Evolutionary conservation across 2,113 vertebrate species (phyloP), one percentile per base, ranked within the genome.

Genomic region (Trachemys scripta): DNA sequence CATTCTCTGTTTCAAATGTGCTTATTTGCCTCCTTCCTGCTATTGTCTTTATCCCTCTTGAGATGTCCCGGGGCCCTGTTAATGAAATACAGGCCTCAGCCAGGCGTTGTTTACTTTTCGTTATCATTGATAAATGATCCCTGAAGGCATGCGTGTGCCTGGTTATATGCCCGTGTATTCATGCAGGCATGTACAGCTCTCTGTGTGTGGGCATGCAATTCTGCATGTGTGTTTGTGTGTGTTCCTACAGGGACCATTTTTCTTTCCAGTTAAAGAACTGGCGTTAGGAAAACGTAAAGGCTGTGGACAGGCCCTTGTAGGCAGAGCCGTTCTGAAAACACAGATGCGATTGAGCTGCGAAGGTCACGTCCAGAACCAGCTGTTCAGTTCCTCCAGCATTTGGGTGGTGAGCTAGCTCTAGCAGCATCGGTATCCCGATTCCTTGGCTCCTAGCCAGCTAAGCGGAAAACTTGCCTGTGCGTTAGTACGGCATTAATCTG

Each of bases 21-120:
- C 92, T 90, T 89, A 11, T 49, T 89, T 95, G 89, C 47, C 24
- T 90, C 1, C 72, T 95, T 94, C 78, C 20, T 87, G 86, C 90
- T 76, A 51, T n/a, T 69, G 91, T 87, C 42, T 83, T 22, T 59
- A 69, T 4, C 57, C 27, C 75, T 4, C 59, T 80, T 91, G 80
- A 80, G 87, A 94, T 91, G 81, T 81, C 69, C 84, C 4, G 27
- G 10, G n/a, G n/a, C 19, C 16, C 19, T 72, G 35, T 72, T 72
- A 72, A 38, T 20, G n/a, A 72, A 72, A 72, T 22, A n/a, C n/a
- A 22, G 65, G 65, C n/a, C 65, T 72, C 9, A 50, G 2, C n/a
- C n/a, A 5, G 5, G n/a, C n/a, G 4, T 19, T 65, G 62, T 65
- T 65, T 65, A 35, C 14, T n/a, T 69, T 17, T 20, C 57, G 31